Conservation (phyloP, 2,797 vertebrate genomes). For the Hypotaenidia philippensis region DNA sequence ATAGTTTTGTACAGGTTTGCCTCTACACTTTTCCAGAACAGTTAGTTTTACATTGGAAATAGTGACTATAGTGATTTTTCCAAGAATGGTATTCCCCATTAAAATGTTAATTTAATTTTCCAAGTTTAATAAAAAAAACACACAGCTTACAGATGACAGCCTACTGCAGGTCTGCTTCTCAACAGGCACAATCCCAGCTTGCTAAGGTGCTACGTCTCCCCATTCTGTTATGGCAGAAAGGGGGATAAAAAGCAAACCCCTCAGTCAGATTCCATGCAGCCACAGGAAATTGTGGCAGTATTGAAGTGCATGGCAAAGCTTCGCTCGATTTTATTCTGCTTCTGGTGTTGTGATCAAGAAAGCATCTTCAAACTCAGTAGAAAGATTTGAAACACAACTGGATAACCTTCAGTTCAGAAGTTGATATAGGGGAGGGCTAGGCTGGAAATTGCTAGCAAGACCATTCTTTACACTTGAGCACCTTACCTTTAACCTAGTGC, state of each 20-base stretch:
- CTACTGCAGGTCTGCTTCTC: neutral
- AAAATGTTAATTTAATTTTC: conserved; percentile 26
- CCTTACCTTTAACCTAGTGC: neutral
- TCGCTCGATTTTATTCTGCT: neutral
- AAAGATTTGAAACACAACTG: neutral
- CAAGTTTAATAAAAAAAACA: neutral
- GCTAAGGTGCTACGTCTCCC: neutral
- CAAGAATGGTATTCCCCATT: neutral
- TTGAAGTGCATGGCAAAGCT: neutral
- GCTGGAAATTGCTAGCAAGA: neutral
- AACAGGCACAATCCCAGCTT: neutral
- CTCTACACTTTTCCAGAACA: neutral
- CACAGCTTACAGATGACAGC: neutral
- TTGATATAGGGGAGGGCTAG: neutral
- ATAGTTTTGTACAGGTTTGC: neutral
- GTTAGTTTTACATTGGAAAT: neutral
- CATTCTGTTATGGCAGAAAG: neutral
- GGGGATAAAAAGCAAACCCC: neutral
- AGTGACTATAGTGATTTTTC: neutral
- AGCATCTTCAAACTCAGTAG: neutral
- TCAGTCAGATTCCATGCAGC: neutral
- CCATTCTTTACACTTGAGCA: neutral
- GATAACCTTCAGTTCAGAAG: neutral
- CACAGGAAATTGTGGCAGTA: neutral
- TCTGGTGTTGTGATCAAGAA: neutral